phyloP scores from a whole-genome alignment of 2,797 vertebrate species.

The Alca torda region DNA sequence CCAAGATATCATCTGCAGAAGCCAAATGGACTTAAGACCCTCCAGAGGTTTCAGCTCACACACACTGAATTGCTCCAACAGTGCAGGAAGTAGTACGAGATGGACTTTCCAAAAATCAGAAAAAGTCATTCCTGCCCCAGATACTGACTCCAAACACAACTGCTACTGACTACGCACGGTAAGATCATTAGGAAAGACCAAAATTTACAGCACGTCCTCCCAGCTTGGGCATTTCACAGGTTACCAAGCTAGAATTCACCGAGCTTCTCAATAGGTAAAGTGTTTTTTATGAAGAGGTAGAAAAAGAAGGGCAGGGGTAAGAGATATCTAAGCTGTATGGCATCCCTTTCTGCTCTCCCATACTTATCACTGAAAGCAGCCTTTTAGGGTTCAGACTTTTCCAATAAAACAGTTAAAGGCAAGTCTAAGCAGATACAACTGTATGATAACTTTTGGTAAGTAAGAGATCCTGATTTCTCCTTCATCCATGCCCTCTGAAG shows the following conservation, averaged over 20 bases:
- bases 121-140: background rate
- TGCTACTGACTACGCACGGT: background rate
- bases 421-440: accelerated
- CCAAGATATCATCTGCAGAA: background rate
- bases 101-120: background rate
- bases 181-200: background rate
- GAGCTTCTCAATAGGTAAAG: background rate
- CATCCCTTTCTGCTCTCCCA: background rate
- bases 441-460: background rate
- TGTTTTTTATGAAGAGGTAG: background rate
- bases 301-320: background rate
- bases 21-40: background rate
- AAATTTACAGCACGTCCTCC: background rate
- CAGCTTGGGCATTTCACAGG: background rate
- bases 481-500: background rate
- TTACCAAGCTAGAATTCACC: background rate
- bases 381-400: background rate
- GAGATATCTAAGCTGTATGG: background rate
- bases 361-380: background rate
- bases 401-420: background rate
- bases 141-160: background rate
- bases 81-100: background rate
- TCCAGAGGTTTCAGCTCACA: background rate
- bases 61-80: background rate
- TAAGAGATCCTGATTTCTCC: background rate